Evolutionary conservation across 2,797 vertebrate species (phyloP).

Genomic region (Falco berigora): DNA sequence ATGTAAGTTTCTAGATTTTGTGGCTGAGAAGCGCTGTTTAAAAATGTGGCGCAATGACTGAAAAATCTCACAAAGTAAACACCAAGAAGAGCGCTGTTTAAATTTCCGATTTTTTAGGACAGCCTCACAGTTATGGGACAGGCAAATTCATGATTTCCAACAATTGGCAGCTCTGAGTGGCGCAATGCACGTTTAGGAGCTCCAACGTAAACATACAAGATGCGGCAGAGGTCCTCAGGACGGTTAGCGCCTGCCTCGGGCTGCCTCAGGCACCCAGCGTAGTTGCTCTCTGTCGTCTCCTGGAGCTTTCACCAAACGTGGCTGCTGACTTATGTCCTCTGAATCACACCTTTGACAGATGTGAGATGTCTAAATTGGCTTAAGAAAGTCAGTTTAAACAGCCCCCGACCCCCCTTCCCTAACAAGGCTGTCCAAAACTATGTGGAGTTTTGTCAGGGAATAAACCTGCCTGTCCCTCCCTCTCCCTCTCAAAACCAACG

Average conservation of each 20-base stretch:
- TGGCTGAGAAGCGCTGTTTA: background rate
- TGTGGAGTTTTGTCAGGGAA: background rate
- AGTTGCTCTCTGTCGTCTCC: background rate
- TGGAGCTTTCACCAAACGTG: background rate
- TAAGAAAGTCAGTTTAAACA: background rate
- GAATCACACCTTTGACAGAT: background rate
- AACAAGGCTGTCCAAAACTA: background rate
- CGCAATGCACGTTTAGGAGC: background rate
- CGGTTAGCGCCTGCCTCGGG: background rate
- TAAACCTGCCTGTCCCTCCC: background rate
- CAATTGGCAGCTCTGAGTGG: background rate
- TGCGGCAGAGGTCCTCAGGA: background rate
- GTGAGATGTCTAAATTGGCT: background rate
- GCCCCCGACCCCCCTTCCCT: background rate
- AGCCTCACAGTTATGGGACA: background rate
- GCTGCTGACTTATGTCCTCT: background rate
- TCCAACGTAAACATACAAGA: constrained; percentile 17
- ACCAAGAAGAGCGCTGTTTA: background rate
- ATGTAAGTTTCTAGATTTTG: background rate
- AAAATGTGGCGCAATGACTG: background rate
- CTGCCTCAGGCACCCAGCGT: background rate
- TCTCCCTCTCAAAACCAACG: constrained; percentile 3
- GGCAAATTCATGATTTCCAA: background rate
- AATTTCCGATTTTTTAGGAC: background rate
- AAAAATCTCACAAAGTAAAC: background rate